Base-by-base conservation (phyloP, 2,113 vertebrate genomes). In the Mellivora capensis region DNA sequence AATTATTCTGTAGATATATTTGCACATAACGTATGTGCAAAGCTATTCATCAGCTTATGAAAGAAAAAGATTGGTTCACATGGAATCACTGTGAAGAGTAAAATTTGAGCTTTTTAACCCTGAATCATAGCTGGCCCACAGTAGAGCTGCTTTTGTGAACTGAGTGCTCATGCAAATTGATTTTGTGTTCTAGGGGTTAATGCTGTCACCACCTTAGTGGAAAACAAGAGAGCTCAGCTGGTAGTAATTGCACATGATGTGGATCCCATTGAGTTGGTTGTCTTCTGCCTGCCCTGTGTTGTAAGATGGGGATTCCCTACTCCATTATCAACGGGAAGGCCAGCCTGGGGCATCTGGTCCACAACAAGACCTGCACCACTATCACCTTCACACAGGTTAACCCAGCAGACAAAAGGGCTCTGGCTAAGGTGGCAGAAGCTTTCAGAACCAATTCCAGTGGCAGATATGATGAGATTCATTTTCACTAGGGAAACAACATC, bases 201-300 rank as follows among this genome's bases (percentile, higher is more conserved):
- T 98, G 99, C 99, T 0, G 99, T 99, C 97, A 99, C 99, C 2
- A 99, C 99, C n/a, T 98, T 99, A 97, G 99, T 99, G 93, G 99
- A 99, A 44, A 76, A 44, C 72, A 76, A 76, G 42, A 76, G 44
- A 14, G 7, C 39, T 76, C 39, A 27, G 25, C 39, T 15, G 7
- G 13, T 76, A 76, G 39, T 76, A 44, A 29, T 44, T 76, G 72
- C 13, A 29, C 39, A 29, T 74, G 39, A 44, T 44, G 39, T 76
- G 72, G 2, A 44, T 76, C 39, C 39, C 25, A 15, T 44, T 44
- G 39, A 76, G 13, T 2, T 74, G 23, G 39, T 29, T 76, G 39
- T 74, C 72, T 74, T 74, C 72, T 15, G 25, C 13, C 6, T 74
- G 72, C 72, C 25, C 39, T 44, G 23, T 74, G 13, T 29, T 44